Percentiles rank a stretch among this genome's conserved stretches.
phyloP scores from a whole-genome alignment of 2,113 vertebrate species.

The Poeciliopsis turrubarensis region DNA sequence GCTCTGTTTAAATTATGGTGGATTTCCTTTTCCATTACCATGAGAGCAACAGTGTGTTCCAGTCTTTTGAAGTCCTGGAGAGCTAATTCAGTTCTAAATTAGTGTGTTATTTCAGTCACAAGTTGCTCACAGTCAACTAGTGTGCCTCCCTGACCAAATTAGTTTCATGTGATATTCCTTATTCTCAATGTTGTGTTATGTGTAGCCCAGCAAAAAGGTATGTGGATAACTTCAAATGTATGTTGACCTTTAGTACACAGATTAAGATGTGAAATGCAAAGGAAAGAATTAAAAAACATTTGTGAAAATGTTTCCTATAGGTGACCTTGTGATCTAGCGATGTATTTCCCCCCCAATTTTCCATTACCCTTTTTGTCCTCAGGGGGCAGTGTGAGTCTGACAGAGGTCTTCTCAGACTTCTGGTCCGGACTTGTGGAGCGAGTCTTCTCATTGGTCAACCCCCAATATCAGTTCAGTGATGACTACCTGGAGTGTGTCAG shows the following conservation, averaged over 20 bases:
- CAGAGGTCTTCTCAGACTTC: conserved; percentile 88
- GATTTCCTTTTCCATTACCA: background rate
- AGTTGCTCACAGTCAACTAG: background rate
- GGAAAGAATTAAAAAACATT: background rate
- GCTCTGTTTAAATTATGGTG: background rate
- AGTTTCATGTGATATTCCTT: background rate
- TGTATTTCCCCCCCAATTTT: background rate
- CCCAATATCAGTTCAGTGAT: conserved; percentile 86
- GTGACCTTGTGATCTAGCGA: background rate
- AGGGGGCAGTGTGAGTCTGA: conserved; percentile 82
- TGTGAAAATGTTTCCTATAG: background rate
- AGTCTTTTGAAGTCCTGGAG: background rate
- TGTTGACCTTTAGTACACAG: background rate
- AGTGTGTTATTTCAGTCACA: background rate
- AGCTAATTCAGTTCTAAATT: background rate
- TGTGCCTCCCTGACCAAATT: background rate
- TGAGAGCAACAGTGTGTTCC: background rate
- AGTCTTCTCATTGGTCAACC: conserved; percentile 88
- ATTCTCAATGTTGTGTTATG: background rate
- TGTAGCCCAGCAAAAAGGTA: conserved; percentile 1
- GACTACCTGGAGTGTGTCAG: conserved; percentile 90
- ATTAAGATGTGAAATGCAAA: background rate
- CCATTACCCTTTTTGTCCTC: conserved; percentile 16
- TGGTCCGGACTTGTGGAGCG: conserved; percentile 88
- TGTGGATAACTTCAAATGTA: background rate